Base-by-base conservation (phyloP, 2,113 vertebrate species). In the Erythrocebus patas region DNA sequence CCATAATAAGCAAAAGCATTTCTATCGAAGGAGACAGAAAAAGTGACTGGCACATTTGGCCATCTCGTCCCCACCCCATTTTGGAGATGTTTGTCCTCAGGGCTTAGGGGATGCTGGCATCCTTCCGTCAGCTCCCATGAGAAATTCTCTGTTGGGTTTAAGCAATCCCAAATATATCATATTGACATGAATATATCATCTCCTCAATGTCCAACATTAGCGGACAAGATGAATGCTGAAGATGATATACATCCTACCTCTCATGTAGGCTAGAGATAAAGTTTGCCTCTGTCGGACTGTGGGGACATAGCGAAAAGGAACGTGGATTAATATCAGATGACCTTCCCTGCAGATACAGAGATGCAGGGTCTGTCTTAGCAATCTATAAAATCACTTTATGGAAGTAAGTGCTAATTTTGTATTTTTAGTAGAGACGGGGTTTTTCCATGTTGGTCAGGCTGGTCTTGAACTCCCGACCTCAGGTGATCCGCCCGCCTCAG, bases 1-100 rank as follows among this genome's bases (percentile, higher is more conserved):
- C 38, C 84, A 90, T 64, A 89, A 80, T 70, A 52, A 95, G n/a
- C 72, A 96, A 80, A 92, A 80, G 38, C n/a, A 57, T 64, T 66
- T 86, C 30, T 73, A 75, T 61, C 30, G 80, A 50, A 95, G 61
- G 82, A 96, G 89, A n/a, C 82, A 78, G 50, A 50, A 55, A 59
- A 40, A 16, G 30, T 38, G 55, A 25, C 40, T 22, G 55, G 59
- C 27, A 27, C n/a, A 23, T 91, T 25, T 3, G 6, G 23, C 38
- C 27, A 4, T 52, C 61, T 92, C 30, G 27, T 59, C 27, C 5
- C 17, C 13, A 6, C 16, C 35, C 72, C 27, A 3, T 55, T 87
- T 75, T 20, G 22, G 64, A 95, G 76, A n/a, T 52, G 6, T 43
- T 78, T 43, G 66, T 91, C 76, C 57, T 76, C 3, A 0, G 59